These are phyloP conservation scores for Noctua comes DNA, from an alignment of 2,888 invertebrate species.

Conservation along the genomic window DNA sequence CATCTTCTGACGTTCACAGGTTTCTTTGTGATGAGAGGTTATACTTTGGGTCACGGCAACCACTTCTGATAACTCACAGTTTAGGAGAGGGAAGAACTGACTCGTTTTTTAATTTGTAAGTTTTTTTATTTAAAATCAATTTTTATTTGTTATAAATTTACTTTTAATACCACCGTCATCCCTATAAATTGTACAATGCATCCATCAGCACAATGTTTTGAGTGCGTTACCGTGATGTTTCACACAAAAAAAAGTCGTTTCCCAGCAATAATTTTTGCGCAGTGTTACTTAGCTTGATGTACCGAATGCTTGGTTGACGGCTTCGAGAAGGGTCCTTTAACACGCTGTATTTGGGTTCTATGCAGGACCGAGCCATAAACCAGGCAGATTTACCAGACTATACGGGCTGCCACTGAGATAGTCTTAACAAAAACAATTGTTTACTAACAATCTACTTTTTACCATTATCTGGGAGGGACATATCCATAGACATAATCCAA, in stretches of 20 bases:
- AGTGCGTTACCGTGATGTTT: background rate
- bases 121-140: too few relatives aligned
- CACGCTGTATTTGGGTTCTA: background rate
- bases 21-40: conserved; percentile 17
- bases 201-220: background rate
- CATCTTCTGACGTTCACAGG: conserved; percentile 30
- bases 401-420: background rate
- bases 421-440: background rate
- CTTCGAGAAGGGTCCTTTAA: background rate
- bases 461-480: background rate
- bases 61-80: background rate
- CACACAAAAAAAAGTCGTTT: background rate
- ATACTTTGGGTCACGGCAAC: background rate
- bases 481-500: background rate
- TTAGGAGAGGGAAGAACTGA: background rate
- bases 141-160: background rate
- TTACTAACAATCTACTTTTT: conserved; percentile 4
- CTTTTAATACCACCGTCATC: background rate
- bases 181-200: background rate
- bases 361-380: background rate
- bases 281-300: background rate
- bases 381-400: background rate
- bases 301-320: background rate
- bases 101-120: background rate
- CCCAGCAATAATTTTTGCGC: background rate